These are phyloP conservation scores for Nudaria mundana DNA, from an alignment of 2,888 invertebrate species.

Conservation along the genomic window DNA sequence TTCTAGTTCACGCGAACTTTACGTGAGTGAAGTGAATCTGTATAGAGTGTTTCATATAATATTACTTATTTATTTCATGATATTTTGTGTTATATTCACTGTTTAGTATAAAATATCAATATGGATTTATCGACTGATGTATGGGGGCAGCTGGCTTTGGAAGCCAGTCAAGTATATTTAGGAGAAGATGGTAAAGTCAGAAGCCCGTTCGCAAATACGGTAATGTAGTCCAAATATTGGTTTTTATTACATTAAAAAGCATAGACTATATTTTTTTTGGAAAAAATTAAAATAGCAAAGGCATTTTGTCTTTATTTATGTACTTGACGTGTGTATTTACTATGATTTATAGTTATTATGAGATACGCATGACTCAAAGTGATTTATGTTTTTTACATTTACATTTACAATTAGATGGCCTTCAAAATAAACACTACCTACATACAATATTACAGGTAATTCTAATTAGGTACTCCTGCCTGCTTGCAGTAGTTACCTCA, in stretches of 20 bases:
- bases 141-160: constrained; percentile 94
- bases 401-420: too few species aligned
- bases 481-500: too few species aligned
- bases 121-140: constrained; percentile 90
- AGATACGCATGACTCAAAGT: too few species aligned
- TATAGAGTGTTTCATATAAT: constrained; percentile 31
- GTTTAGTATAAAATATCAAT: constrained; percentile 32
- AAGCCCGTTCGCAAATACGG: constrained; percentile 93
- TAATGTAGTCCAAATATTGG: constrained; percentile 52
- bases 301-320: too few species aligned
- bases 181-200: constrained; percentile 89
- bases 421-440: too few species aligned
- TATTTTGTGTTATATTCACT: constrained; percentile 33
- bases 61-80: constrained; percentile 25
- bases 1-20: constrained; percentile 55
- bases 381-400: too few species aligned
- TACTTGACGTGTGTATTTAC: too few species aligned
- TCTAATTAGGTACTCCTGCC: too few species aligned
- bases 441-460: too few species aligned
- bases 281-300: not conserved
- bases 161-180: constrained; percentile 92
- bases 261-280: not conserved
- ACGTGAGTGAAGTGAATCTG: constrained; percentile 56
- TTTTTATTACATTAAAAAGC: too few species aligned
- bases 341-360: too few species aligned